Conservation (phyloP, 1,140 invertebrate genomes). For the Cydia strobilella region DNA sequence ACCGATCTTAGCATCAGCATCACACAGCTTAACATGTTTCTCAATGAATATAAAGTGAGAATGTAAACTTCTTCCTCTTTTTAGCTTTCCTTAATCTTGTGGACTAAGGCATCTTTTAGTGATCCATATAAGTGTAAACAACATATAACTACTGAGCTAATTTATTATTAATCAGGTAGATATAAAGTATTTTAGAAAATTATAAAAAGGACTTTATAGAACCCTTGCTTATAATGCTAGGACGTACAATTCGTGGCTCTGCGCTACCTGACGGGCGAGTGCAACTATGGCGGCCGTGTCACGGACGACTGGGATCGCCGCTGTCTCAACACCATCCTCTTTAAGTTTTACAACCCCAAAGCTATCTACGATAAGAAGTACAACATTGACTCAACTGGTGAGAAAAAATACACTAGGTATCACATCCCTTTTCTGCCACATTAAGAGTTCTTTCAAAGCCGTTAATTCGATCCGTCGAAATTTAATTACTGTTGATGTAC, state of each 20-base stretch:
- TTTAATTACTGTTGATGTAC: neutral
- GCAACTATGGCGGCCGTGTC: conserved; percentile 97
- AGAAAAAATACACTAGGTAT: conserved; percentile 1
- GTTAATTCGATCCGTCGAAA: too few relatives aligned
- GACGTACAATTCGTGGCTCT: conserved; percentile 94
- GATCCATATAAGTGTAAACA: too few relatives aligned
- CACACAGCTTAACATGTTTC: conserved; percentile 93
- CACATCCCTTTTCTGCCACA: neutral
- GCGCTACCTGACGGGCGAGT: conserved; percentile 95
- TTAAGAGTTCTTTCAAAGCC: neutral
- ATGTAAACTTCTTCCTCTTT: neutral
- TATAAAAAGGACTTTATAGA: neutral
- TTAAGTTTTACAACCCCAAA: conserved; percentile 88
- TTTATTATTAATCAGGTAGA: too few relatives aligned
- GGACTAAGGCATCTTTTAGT: too few relatives aligned
- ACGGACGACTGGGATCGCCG: conserved; percentile 97
- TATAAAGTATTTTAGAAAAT: neutral
- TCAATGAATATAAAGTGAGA: conserved; percentile 88
- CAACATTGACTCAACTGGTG: conserved; percentile 83
- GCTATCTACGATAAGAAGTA: conserved; percentile 81
- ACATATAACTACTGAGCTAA: too few relatives aligned
- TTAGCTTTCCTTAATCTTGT: neutral
- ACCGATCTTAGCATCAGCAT: conserved; percentile 94
- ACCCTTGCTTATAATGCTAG: conserved; percentile 51
- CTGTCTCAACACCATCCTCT: conserved; percentile 90